Base-by-base conservation (phyloP, 2,888 invertebrate genomes). In the Ernsta delagoae region DNA sequence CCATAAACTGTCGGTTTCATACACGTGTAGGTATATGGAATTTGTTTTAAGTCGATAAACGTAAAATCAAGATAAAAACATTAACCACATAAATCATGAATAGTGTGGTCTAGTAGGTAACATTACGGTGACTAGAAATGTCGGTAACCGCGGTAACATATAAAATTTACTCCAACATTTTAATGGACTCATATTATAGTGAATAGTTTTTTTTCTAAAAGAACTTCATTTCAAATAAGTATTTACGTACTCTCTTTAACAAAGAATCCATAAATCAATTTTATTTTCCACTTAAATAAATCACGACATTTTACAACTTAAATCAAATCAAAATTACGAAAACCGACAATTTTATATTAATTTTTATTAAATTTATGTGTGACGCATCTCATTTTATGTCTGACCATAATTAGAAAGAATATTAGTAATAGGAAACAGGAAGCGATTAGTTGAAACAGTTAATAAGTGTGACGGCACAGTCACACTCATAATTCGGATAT, bases 391-490 rank as follows among this genome's bases (percentile, higher is more conserved):
- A 4, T 62, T 9, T 36, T 43, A 43, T 7, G 43, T 43, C 43
- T 54, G 8, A 43, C 54, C 54, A 64, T 43, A 56, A 11, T 4
- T 5, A 31, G 41, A 50, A 63, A 41, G 34, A 64, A 53, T 43
- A 64, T 41, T 56, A 12, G 16, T 56, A 70, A 53, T 70, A 70
- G 71, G 72, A 73, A 73, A 61, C 70, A 72, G 74, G 74, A 73
- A 75, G 68, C 31, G 53, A 72, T 61, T 63, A 69, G 62, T 69
- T 62, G 50, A 59, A 63, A 69, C 56, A 50, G 57, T 63, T 60
- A 71, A 72, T 50, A 65, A 70, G 59, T 62, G 59, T 70, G 68
- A 43, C 53, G 65, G 43, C 53, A 34, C 60, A 59, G 69, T 69
- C 62, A 59, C 69, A 59, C 34, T 64, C 68, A 70, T 65, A 73